Evolutionary conservation across 92 coral and sea anemone species (phyloP).

Genomic region (Paragorgia papillata): DNA sequence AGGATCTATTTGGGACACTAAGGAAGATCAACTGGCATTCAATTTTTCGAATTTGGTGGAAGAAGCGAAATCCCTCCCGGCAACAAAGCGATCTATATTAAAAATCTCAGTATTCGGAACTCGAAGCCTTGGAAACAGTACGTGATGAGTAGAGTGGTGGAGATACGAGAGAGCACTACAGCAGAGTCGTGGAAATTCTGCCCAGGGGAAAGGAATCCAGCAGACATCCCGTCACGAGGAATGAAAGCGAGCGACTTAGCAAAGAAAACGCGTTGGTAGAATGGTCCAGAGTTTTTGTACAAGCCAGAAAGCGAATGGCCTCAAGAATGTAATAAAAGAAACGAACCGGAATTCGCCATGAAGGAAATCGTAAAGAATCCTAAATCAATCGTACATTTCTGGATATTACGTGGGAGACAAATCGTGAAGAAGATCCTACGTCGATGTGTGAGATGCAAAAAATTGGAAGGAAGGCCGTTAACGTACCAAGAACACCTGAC

Average conservation of each 20-base stretch:
- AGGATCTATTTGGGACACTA: slow-evolving; percentile 58
- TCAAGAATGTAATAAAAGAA: no score
- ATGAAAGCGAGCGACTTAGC: slow-evolving; percentile 31
- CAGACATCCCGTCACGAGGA: slow-evolving; percentile 38
- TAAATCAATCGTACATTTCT: slow-evolving; percentile 37
- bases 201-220: slow-evolving; percentile 43
- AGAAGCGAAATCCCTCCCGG: slow-evolving; percentile 38
- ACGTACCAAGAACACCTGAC: no score
- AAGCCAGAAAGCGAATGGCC: slow-evolving; percentile 41
- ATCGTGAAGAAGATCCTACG: no score
- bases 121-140: slow-evolving; percentile 26
- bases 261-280: slow-evolving; percentile 39
- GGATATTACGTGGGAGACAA: no score
- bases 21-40: slow-evolving; percentile 49
- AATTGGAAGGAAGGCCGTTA: no score
- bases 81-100: slow-evolving; percentile 44
- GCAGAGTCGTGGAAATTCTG: slow-evolving; percentile 17
- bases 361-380: slow-evolving; percentile 43
- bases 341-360: slow-evolving; percentile 28
- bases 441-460: no score
- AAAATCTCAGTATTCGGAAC: slow-evolving; percentile 42
- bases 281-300: slow-evolving; percentile 51
- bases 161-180: background rate
- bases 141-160: slow-evolving; percentile 18
- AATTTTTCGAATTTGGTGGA: slow-evolving; percentile 33